These are phyloP conservation scores for Columba livia DNA, from an alignment of 2,113 vertebrate genomes.

Conservation along the genomic window DNA sequence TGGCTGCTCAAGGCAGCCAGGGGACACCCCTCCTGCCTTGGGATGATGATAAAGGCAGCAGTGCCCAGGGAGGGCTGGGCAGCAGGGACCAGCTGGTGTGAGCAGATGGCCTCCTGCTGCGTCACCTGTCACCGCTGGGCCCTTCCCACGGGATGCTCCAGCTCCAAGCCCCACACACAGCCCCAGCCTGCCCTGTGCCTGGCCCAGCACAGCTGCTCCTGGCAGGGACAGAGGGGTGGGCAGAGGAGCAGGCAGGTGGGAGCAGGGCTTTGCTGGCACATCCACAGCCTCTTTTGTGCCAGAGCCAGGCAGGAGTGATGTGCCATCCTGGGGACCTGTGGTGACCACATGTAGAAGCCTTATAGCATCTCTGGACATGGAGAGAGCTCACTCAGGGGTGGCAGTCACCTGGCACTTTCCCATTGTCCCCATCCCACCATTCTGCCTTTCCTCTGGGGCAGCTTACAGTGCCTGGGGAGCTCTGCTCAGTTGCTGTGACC, in stretches of 20 bases:
- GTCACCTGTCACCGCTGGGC: neutral
- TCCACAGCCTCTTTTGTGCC: neutral
- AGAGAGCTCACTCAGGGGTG: rapidly evolving
- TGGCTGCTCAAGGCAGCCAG: neutral
- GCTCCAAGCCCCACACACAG: neutral
- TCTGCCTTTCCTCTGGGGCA: neutral
- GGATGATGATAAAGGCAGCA: neutral
- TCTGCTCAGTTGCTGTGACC: rapidly evolving
- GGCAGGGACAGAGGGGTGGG: neutral
- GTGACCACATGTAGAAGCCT: rapidly evolving
- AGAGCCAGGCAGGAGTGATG: neutral
- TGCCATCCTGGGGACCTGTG: rapidly evolving
- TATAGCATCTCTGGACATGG: rapidly evolving
- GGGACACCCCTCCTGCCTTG: neutral
- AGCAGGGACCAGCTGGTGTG: rapidly evolving
- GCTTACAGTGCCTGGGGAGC: neutral
- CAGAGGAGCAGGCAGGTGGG: neutral
- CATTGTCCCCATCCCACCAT: rapidly evolving
- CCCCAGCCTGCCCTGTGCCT: neutral
- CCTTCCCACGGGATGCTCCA: neutral
- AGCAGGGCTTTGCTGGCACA: neutral
- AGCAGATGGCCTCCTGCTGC: neutral
- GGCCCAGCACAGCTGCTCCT: neutral
- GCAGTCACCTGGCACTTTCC: neutral
- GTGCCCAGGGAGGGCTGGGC: neutral